phyloP scores from a whole-genome alignment of 2,113 vertebrate species.

The Stigmatopora argus region DNA sequence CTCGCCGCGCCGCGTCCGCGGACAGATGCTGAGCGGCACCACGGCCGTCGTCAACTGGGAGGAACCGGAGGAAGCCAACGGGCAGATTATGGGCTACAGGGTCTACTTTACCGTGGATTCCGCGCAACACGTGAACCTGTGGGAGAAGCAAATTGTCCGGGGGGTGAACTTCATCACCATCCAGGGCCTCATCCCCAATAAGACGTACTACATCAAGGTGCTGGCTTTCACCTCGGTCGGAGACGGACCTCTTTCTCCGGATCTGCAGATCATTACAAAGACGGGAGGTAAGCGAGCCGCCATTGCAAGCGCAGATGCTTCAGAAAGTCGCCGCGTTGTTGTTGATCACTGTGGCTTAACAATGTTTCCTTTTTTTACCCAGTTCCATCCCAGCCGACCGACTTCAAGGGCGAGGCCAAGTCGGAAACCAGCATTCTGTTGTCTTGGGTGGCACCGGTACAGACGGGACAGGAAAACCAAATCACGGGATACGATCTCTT shows the following conservation, averaged over 20 bases:
- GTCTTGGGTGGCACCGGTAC: conserved; percentile 87
- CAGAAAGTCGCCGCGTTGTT: too few species aligned
- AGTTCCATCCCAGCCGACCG: conserved; percentile 93
- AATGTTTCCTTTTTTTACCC: conserved; percentile 22
- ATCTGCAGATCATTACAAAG: conserved; percentile 97
- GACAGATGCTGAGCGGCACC: conserved; percentile 93
- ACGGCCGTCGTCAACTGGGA: conserved; percentile 98
- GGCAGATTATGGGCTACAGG: conserved; percentile 95
- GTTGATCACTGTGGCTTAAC: conserved; percentile 3
- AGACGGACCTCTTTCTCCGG: conserved; percentile 90
- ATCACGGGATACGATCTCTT: conserved; percentile 91
- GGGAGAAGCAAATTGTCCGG: conserved; percentile 96
- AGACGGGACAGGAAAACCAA: conserved; percentile 82
- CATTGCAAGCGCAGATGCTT: conserved; percentile 14
- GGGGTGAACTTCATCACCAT: conserved; percentile 93
- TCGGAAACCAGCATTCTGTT: conserved; percentile 95
- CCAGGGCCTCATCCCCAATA: conserved; percentile 89
- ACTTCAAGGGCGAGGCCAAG: conserved; percentile 96
- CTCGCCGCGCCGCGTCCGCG: conserved; percentile 88
- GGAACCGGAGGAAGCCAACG: conserved; percentile 94
- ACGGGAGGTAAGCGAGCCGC: conserved; percentile 82
- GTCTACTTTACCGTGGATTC: conserved; percentile 96
- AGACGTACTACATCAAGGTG: conserved; percentile 94
- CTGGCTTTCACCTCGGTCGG: conserved; percentile 97
- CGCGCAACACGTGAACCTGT: conserved; percentile 84